Base-by-base conservation (phyloP, 2,113 vertebrate genomes). In the Leucopsar rothschildi region DNA sequence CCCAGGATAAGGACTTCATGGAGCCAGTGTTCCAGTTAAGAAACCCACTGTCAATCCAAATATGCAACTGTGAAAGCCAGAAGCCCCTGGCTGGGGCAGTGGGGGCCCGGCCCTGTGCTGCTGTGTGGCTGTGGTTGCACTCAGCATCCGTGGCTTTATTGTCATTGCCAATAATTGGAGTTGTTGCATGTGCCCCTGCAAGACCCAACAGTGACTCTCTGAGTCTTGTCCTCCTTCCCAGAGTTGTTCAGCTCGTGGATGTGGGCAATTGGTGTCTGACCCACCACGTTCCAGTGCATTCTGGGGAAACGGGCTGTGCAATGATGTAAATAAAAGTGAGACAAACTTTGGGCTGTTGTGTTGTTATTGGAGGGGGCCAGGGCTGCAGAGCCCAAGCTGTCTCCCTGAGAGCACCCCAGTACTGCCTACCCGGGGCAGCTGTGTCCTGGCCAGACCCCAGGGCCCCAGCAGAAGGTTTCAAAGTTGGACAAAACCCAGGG, bases 241-340 rank as follows among this genome's bases (percentile, higher is more conserved):
- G 90, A 91, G 90, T 63, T 9, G 61, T 64, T 85, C 72, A 44
- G 82, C 88, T 90, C 1, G 0, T 64, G 88, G 90, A 27, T 60
- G 79, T 83, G 88, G 85, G 92, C 53, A 80, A 39, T 69, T 2
- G 2, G 49, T 50, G 78, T 83, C 63, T 79, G 87, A 91, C 85
- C 78, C 21, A 7, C 69, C 86, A 69, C 6, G 1, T 91, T 82
- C 84, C 85, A 37, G 68, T 64, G 85, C 3, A 3, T 77, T 93
- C 82, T 16, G 90, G 90, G 94, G 85, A 96, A 96, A 95, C 0
- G 82, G 95, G 93, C 95, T 82, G 93, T 96, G 94, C 95, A 95
- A 96, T 97, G 56, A 14, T 96, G 92, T 96, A 95, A 97, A 97
- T 97, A 97, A 97, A 97, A 90, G 85, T 83, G 66, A 93, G 93